phyloP scores from a whole-genome alignment of 23 tunicate genomes.

The Clavelina lepadiformis region DNA sequence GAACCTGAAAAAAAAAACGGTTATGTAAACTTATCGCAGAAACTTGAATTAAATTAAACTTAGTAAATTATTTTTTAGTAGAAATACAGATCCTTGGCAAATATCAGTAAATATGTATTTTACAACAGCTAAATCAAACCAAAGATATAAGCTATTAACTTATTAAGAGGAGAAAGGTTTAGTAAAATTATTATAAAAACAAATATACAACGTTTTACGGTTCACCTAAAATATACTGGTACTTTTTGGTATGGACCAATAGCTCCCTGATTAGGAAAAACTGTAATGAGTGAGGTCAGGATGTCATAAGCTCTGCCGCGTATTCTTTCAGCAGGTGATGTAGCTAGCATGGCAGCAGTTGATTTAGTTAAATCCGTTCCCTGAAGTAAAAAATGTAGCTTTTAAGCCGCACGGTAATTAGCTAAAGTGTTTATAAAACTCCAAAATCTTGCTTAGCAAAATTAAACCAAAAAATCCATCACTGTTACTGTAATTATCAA shows the following conservation, averaged over 20 bases:
- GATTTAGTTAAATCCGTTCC: conserved; percentile 87
- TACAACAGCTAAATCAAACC: too few species aligned
- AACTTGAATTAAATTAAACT: not conserved
- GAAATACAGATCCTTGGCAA: too few species aligned
- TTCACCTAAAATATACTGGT: conserved; percentile 76
- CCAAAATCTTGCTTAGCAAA: too few species aligned
- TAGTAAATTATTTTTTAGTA: too few species aligned
- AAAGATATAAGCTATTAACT: too few species aligned
- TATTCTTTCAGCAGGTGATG: conserved; percentile 70
- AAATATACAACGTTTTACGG: too few species aligned
- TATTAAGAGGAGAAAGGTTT: too few species aligned
- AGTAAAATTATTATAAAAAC: too few species aligned
- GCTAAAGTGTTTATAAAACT: too few species aligned
- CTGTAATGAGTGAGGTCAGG: conserved; percentile 81
- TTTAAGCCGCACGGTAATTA: too few species aligned
- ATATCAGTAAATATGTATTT: too few species aligned
- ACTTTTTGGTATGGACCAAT: conserved; percentile 84
- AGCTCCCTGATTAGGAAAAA: conserved; percentile 79
- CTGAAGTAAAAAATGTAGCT: conserved; percentile 29
- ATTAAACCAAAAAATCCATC: not conserved
- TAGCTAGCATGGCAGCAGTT: conserved; percentile 80
- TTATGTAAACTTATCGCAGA: not conserved
- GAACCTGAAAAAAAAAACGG: conserved; percentile 35
- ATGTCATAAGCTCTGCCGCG: conserved; percentile 81
- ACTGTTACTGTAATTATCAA: not conserved